Base-by-base conservation (phyloP, 1,140 invertebrate species). In the Drosophila erecta region DNA sequence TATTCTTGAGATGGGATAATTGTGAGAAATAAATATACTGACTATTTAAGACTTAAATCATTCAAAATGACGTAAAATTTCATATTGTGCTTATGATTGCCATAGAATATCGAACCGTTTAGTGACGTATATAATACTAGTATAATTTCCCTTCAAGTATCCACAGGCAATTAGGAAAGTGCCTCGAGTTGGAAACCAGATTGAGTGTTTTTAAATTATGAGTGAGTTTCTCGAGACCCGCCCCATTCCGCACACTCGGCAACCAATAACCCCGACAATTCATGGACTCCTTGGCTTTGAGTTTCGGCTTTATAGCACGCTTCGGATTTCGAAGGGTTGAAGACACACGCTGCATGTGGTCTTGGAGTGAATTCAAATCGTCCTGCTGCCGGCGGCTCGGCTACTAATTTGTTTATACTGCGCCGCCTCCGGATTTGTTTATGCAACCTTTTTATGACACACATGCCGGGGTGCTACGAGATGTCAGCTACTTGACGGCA, bases 381-480 rank as follows among this genome's bases (percentile, higher is more conserved):
- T 79, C 54, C 75, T 79, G 77, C 43, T 30, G 24, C 46, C 24
- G 46, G 47, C 47, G 47, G 62, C 76, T 37, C 47, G 54, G 40
- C 57, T 55, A 83, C 71, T 72, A 64, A 76, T 74, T 85, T 86
- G 83, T 86, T 83, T 87, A 87, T 69, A 67, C 35, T 69, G 49
- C 55, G 50, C 55, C 67, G 83, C 69, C 50, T 61, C 22, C 22
- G 54, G 64, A 72, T 79, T 81, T 86, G 83, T 86, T 86, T 86
- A 87, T 67, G 83, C 61, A 78, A 78, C 75, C 76, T 77, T 84
- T 86, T 72, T 87, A 81, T 65, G 69, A 69, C 57, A 64, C 69
- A 79, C 72, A 72, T 40, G 53, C 58, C 57, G 20, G 49, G 50
- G 49, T 62, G 41, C 35, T 47, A 66, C 49, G 64, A 56, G 17